phyloP scores from a whole-genome alignment of 1,140 invertebrate species.

The Oedothorax gibbosus region DNA sequence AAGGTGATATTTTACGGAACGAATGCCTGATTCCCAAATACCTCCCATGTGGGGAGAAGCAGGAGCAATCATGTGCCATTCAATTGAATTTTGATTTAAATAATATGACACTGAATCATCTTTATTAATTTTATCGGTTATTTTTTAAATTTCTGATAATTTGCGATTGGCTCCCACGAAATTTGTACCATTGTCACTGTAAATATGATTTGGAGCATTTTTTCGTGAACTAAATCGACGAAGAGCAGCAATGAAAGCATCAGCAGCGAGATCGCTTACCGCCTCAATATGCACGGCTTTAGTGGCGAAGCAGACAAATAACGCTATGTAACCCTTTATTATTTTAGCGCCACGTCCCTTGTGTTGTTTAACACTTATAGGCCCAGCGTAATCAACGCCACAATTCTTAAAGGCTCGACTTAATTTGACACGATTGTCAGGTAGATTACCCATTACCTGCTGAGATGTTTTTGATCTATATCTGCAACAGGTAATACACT shows the following conservation, averaged over 20 bases:
- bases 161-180: constrained; percentile 25
- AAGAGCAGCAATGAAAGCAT: no score
- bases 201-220: constrained; percentile 61
- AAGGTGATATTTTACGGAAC: constrained; percentile 64
- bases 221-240: constrained; percentile 64
- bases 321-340: constrained; percentile 13
- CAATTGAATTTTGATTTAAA: constrained; percentile 60
- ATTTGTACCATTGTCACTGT: no score
- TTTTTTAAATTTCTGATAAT: not conserved
- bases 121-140: not conserved
- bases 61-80: constrained; percentile 68
- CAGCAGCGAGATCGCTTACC: no score
- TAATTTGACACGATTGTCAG: not conserved
- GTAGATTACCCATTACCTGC: constrained; percentile 15
- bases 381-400: not conserved
- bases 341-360: not conserved
- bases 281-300: no score
- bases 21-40: constrained; percentile 56
- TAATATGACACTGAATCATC: constrained; percentile 25
- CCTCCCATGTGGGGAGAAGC: constrained; percentile 67
- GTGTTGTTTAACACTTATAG: not conserved
- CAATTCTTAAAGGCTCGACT: not conserved
- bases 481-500: no score
- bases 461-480: no score
- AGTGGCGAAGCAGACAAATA: constrained; percentile 62